Percentiles rank a stretch among this genome's conserved stretches.
Evolutionary conservation across 1,140 invertebrate species (phyloP).

Genomic region (Drosophila tsacasi): DNA sequence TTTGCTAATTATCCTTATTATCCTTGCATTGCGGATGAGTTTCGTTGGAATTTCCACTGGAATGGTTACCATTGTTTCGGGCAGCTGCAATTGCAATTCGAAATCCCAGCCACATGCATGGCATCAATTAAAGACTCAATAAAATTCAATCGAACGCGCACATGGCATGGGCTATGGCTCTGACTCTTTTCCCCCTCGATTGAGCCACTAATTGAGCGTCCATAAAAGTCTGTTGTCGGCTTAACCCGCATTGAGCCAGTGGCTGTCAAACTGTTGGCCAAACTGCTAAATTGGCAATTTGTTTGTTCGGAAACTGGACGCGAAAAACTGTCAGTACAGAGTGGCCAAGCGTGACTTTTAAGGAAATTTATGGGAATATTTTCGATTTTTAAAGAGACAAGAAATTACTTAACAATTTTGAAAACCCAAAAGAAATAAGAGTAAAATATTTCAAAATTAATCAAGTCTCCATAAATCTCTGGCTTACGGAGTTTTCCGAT

Average conservation of each 20-base stretch:
- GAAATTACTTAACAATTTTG: not conserved
- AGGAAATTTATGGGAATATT: not conserved
- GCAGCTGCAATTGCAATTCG: constrained; percentile 41
- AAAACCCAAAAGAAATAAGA: not conserved
- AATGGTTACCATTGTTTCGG: constrained; percentile 62
- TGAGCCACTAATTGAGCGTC: constrained; percentile 63
- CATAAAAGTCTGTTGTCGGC: constrained; percentile 56
- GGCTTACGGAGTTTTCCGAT: not conserved
- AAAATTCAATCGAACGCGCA: constrained; percentile 72
- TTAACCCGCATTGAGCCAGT: constrained; percentile 29
- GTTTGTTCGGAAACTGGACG: not conserved
- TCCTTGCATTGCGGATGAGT: constrained; percentile 43
- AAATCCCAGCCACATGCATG: constrained; percentile 39
- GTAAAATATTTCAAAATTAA: not conserved
- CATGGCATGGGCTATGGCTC: not conserved
- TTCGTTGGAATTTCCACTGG: constrained; percentile 55
- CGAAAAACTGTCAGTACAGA: not conserved
- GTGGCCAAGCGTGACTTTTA: not conserved
- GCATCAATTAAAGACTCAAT: constrained; percentile 78
- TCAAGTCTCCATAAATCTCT: not conserved
- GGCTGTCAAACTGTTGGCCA: constrained; percentile 41
- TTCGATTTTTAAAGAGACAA: not conserved
- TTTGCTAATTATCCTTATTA: constrained; percentile 61
- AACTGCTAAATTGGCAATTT: constrained; percentile 43
- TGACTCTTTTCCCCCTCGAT: constrained; percentile 17